These are phyloP conservation scores for Apotomis turbidana DNA, from an alignment of 2,888 invertebrate species.

Conservation along the genomic window DNA sequence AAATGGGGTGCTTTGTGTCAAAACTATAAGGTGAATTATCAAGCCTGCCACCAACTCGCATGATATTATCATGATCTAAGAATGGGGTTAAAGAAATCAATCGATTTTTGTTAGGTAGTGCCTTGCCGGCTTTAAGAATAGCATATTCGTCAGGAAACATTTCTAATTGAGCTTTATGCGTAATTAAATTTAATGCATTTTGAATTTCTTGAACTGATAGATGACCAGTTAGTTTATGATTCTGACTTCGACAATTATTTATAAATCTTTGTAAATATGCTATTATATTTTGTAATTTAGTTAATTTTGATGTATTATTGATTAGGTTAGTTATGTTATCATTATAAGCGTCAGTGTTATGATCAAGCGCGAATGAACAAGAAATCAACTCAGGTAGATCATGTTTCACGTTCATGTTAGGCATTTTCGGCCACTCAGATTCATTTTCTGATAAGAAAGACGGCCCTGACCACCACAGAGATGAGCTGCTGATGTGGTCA, in stretches of 20 bases:
- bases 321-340: neutral
- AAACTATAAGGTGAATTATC: neutral
- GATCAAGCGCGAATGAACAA: too few species aligned
- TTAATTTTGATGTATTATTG: neutral
- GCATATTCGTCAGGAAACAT: too few species aligned
- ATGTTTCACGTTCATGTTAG: neutral
- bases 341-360: neutral
- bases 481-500: constrained; percentile 24
- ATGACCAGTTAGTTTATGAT: too few species aligned
- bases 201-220: too few species aligned
- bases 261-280: neutral
- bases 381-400: neutral
- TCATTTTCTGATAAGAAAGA: constrained; percentile 2
- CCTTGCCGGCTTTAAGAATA: too few species aligned
- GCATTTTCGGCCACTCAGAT: constrained; percentile 9
- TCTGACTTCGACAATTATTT: too few species aligned
- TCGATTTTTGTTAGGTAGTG: too few species aligned
- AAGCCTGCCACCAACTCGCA: neutral
- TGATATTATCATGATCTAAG: too few species aligned
- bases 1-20: neutral
- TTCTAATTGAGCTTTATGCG: too few species aligned
- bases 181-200: too few species aligned
- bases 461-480: constrained; percentile 44
- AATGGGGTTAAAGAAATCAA: too few species aligned
- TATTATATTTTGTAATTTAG: neutral